These are phyloP conservation scores for Eristalis pertinax DNA, from an alignment of 2,888 invertebrate genomes.

Conservation along the genomic window DNA sequence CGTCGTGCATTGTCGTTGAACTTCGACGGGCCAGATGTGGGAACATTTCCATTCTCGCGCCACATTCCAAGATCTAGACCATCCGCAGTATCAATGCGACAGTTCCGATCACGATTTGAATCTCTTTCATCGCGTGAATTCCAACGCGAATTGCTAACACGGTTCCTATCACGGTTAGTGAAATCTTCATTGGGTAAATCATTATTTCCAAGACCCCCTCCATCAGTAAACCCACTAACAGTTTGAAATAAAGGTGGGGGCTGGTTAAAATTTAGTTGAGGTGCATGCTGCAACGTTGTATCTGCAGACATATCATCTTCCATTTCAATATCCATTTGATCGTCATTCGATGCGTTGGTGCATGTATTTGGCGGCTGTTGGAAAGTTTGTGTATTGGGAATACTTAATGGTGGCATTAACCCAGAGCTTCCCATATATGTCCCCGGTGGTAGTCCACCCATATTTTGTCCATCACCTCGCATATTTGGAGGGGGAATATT, in stretches of 20 bases:
- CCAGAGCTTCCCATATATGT: constrained; percentile 69
- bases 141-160: constrained; percentile 76
- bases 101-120: constrained; percentile 82
- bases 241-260: constrained; percentile 79
- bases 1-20: constrained; percentile 73
- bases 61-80: constrained; percentile 73
- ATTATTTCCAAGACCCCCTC: constrained; percentile 64
- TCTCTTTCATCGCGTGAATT: constrained; percentile 83
- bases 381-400: constrained; percentile 76
- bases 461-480: constrained; percentile 59
- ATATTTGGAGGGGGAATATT: constrained; percentile 73
- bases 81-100: constrained; percentile 74
- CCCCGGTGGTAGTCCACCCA: constrained; percentile 73
- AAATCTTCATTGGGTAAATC: constrained; percentile 71
- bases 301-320: constrained; percentile 82
- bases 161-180: constrained; percentile 75
- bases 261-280: constrained; percentile 81
- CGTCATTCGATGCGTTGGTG: constrained; percentile 83
- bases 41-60: constrained; percentile 74
- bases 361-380: constrained; percentile 75
- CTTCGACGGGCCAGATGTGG: constrained; percentile 69
- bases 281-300: constrained; percentile 64
- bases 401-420: constrained; percentile 73
- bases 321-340: constrained; percentile 91
- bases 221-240: constrained; percentile 46